Evolutionary conservation across 1,140 invertebrate genomes (phyloP).

Genomic region (Zophobas atratus): DNA sequence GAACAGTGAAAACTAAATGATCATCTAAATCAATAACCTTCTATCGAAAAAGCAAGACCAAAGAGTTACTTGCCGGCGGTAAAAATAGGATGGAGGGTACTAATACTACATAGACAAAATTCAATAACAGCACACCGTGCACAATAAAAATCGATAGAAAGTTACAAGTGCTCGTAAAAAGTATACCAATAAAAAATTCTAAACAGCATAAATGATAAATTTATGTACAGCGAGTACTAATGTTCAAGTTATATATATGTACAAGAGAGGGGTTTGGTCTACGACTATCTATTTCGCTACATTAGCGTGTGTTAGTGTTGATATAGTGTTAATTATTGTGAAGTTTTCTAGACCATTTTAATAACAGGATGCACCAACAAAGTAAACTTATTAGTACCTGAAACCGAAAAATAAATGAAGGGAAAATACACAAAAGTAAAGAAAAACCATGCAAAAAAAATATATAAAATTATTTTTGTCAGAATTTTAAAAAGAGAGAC

Average conservation of each 20-base stretch:
- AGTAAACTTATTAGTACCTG: not conserved
- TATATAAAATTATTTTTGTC: conserved; percentile 26
- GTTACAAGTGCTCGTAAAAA: conserved; percentile 64
- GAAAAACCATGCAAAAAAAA: conserved; percentile 45
- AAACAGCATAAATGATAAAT: conserved; percentile 52
- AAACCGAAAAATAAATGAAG: too few species aligned
- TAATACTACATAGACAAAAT: conserved; percentile 55
- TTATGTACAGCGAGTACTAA: conserved; percentile 58
- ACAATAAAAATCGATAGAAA: conserved; percentile 64
- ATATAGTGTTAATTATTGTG: conserved; percentile 17
- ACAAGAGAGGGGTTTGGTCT: conserved; percentile 58
- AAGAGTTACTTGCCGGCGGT: conserved; percentile 47
- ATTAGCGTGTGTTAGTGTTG: conserved; percentile 48
- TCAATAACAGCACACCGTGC: conserved; percentile 61
- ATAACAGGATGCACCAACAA: too few species aligned
- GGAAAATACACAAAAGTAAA: not conserved
- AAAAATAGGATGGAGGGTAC: conserved; percentile 44
- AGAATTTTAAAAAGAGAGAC: conserved; percentile 12
- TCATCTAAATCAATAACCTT: conserved; percentile 63
- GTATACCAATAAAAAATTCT: conserved; percentile 48
- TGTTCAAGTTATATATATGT: conserved; percentile 53
- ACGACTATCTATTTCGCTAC: conserved; percentile 52
- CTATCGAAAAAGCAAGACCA: conserved; percentile 63
- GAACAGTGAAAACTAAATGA: conserved; percentile 59
- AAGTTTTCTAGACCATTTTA: not conserved